Conservation (phyloP, 1,140 invertebrate species). For the Pomacea maculata region DNA sequence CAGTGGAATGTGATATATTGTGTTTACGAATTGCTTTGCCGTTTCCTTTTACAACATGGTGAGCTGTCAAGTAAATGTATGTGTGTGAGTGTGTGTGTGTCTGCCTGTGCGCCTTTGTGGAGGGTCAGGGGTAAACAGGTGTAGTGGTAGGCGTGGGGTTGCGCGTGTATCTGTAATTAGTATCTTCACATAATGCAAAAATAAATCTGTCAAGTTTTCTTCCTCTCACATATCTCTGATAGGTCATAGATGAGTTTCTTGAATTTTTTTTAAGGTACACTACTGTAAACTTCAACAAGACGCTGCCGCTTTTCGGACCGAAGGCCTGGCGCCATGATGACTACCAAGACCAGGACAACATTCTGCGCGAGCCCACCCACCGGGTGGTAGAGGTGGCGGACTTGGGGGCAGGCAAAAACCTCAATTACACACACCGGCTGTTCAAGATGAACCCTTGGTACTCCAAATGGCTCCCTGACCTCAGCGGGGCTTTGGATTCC, state of each 20-base stretch:
- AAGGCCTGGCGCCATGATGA: slow-evolving; percentile 75
- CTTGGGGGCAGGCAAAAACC: slow-evolving; percentile 68
- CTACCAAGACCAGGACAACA: slow-evolving; percentile 59
- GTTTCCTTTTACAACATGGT: too few species aligned
- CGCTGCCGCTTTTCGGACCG: slow-evolving; percentile 92
- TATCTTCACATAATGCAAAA: background rate
- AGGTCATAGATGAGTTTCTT: background rate
- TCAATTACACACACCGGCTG: slow-evolving; percentile 88
- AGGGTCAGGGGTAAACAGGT: background rate
- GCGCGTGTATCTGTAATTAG: background rate
- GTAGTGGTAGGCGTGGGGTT: background rate
- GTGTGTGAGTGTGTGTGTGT: background rate
- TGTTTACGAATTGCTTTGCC: too few species aligned
- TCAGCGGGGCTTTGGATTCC: slow-evolving; percentile 31
- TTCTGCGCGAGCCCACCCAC: slow-evolving; percentile 60
- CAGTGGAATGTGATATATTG: too few species aligned
- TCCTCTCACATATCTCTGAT: background rate
- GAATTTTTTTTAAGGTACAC: slow-evolving; percentile 70
- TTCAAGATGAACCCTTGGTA: slow-evolving; percentile 84
- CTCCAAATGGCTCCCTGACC: slow-evolving; percentile 43
- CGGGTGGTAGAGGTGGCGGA: slow-evolving; percentile 51
- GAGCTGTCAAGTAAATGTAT: background rate
- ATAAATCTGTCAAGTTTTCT: background rate
- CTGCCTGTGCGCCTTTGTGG: background rate
- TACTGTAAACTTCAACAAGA: slow-evolving; percentile 95